Percentiles rank a stretch among this genome's conserved stretches.
phyloP scores from a whole-genome alignment of 2,797 vertebrate genomes.

The Mus minutoides region DNA sequence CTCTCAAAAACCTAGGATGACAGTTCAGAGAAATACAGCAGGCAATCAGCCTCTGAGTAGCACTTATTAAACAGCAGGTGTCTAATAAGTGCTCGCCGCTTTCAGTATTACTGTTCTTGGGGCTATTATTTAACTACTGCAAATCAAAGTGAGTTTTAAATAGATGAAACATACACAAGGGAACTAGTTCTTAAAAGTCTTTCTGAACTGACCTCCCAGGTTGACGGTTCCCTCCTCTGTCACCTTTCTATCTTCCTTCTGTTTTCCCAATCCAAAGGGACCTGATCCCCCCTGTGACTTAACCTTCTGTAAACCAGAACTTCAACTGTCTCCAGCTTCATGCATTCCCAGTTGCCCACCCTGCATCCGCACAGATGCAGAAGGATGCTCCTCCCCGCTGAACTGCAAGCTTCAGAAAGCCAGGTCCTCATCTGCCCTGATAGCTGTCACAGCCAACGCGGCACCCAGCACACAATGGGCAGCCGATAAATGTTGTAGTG shows the following conservation, averaged over 20 bases:
- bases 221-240: background rate
- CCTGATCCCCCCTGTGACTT: background rate
- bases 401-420: background rate
- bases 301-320: background rate
- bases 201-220: background rate
- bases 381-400: fast-evolving
- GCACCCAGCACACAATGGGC: background rate
- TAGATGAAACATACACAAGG: background rate
- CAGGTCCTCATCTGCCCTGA: background rate
- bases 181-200: background rate
- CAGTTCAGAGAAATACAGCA: background rate
- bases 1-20: background rate
- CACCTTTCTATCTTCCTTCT: background rate
- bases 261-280: background rate
- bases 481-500: background rate
- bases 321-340: background rate
- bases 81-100: background rate
- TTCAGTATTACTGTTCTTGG: background rate
- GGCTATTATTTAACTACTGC: background rate
- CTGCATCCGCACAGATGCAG: background rate
- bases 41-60: background rate
- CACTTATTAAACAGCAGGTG: background rate
- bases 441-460: background rate
- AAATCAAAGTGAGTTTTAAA: background rate
- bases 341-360: background rate